Conservation (phyloP, 2,888 invertebrate genomes). For the Micoletzkya japonica region DNA sequence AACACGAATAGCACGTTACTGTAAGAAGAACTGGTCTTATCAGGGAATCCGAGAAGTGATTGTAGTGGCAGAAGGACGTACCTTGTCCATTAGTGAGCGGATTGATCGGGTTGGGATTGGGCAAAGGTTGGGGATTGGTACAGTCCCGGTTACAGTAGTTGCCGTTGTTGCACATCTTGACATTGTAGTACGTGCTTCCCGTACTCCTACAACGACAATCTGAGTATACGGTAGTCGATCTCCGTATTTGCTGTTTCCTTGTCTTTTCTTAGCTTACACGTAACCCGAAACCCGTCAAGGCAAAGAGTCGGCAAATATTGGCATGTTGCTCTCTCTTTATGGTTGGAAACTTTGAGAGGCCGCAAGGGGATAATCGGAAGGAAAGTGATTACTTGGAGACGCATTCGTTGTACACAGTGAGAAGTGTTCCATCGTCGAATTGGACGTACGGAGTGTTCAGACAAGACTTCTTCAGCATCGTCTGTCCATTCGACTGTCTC, state of each 20-base stretch:
- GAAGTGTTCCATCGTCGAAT: constrained; percentile 25
- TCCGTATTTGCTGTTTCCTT: too few species aligned
- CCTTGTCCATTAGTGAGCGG: too few species aligned
- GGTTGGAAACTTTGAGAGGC: too few species aligned
- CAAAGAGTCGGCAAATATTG: not conserved
- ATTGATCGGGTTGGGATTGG: not conserved
- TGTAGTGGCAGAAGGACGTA: too few species aligned
- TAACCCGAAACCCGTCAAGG: too few species aligned
- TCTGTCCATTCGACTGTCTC: constrained; percentile 1
- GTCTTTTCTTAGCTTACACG: too few species aligned
- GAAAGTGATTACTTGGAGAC: constrained; percentile 18
- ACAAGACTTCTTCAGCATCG: constrained; percentile 26
- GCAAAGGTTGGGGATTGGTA: constrained; percentile 1
- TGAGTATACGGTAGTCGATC: not conserved
- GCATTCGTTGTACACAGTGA: constrained; percentile 26
- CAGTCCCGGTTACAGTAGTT: constrained; percentile 27
- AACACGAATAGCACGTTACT: constrained; percentile 24
- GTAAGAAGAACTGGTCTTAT: not conserved
- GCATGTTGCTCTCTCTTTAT: too few species aligned
- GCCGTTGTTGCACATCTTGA: constrained; percentile 18
- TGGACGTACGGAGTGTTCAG: constrained; percentile 22
- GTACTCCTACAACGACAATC: constrained; percentile 2
- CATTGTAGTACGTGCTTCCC: constrained; percentile 2
- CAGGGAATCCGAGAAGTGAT: too few species aligned
- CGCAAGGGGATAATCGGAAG: too few species aligned